Percentiles rank a stretch among this genome's conserved stretches.
Evolutionary conservation across 2,888 invertebrate species (phyloP).

Genomic region (Spilosoma lubricipeda): DNA sequence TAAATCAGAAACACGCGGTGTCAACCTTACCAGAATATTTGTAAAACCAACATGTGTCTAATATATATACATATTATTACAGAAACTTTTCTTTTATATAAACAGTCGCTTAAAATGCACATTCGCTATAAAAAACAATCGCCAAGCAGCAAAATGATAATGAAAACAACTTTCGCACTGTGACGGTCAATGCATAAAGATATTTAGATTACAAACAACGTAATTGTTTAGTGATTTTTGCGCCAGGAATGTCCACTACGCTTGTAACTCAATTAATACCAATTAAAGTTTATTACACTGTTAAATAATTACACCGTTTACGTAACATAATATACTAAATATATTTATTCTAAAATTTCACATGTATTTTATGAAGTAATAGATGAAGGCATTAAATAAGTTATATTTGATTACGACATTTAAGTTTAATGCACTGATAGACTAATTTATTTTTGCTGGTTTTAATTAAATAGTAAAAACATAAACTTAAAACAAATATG

Average conservation of each 20-base stretch:
- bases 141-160: conserved; percentile 64
- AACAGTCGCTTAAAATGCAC: conserved; percentile 53
- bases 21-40: neutral
- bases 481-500: neutral
- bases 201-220: conserved; percentile 38
- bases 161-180: conserved; percentile 63
- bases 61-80: conserved; percentile 11
- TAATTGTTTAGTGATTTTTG: conserved; percentile 20
- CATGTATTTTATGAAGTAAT: neutral
- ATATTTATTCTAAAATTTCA: neutral
- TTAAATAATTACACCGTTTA: conserved; percentile 17
- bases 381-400: neutral
- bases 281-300: conserved; percentile 13
- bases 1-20: neutral
- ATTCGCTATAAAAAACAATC: conserved; percentile 63
- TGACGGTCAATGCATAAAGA: conserved; percentile 43
- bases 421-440: neutral
- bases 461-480: neutral
- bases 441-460: neutral
- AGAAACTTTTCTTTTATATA: conserved; percentile 21
- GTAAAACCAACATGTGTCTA: conserved; percentile 4
- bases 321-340: neutral
- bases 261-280: conserved; percentile 8
- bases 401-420: neutral
- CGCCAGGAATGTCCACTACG: conserved; percentile 26